Evolutionary conservation across 2,888 invertebrate species (phyloP), one percentile per base, ranked within the genome.

Genomic region (Antheraea assamensis): DNA sequence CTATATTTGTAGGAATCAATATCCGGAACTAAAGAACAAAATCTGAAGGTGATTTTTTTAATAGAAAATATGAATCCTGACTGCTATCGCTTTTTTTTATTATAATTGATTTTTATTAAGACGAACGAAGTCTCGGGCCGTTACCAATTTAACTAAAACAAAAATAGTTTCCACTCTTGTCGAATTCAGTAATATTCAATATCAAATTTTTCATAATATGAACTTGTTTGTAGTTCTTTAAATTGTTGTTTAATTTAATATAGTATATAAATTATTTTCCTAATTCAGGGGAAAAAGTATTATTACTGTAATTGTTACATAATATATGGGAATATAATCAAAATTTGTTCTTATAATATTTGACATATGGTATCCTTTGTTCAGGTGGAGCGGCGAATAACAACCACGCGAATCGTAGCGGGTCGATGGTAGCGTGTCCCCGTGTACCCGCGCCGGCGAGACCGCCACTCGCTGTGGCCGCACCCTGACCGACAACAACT

Each of bases 401-500:
- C 77, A 90, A 82, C 78, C 90, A 89, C 70, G 82, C 90, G 0
- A 89, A 75, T 79, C 94, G 94, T 78, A 92, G 92, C 76, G 94
- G 94, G 72, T 94, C 94, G 0, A 87, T 94, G 81, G 94, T 94
- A 21, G 96, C 96, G 30, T 97, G 97, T 79, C 96, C 97, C 83
- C 96, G 97, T 92, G 96, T 96, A 89, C 93, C 95, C 55, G 90
- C 94, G 76, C 91, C 94, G 80, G 79, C 93, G 82, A 89, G 92
- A 76, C 89, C 93, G 21, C 87, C 92, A 78, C 89, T 92, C 68
- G 93, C 92, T 75, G 95, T 93, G 8, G 94, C 95, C 55, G 95
- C 94, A 72, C 95, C 95, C 87, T 95, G 95, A 95, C 94, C 90
- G 82, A 78, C 86, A 74, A 82, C 86, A 27, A 85, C 90, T 81